Evolutionary conservation across 2,888 invertebrate species (phyloP).

Genomic region (Cheiracanthium punctorium): DNA sequence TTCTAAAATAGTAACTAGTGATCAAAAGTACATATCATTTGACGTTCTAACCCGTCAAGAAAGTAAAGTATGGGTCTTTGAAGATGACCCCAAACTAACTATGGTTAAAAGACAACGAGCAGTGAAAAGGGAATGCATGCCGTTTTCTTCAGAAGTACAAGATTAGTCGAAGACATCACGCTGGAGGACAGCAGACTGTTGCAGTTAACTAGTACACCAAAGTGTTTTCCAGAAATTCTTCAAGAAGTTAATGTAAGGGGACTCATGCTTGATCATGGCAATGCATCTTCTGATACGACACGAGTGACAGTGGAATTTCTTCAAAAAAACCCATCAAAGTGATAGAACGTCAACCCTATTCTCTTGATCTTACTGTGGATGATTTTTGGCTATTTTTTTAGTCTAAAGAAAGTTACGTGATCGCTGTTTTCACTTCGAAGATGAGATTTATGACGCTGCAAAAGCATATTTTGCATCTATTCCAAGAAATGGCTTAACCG

Average conservation of each 20-base stretch:
- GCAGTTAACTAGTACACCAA: neutral
- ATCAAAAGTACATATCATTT: conserved; percentile 30
- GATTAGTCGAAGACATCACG: neutral
- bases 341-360: too few species aligned
- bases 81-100: conserved; percentile 17
- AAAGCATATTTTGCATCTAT: too few species aligned
- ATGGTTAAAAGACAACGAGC: neutral
- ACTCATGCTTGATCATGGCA: neutral
- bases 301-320: neutral
- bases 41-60: conserved; percentile 6
- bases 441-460: too few species aligned
- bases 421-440: too few species aligned
- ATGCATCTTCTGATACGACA: neutral
- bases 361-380: too few species aligned
- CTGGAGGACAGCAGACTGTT: neutral
- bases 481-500: too few species aligned
- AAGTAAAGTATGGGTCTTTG: conserved; percentile 29
- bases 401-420: too few species aligned
- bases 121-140: neutral
- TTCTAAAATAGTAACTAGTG: conserved; percentile 15
- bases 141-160: conserved; percentile 11
- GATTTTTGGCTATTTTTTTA: too few species aligned
- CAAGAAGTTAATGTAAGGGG: neutral
- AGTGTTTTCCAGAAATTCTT: neutral
- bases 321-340: neutral